Conservation (phyloP, 2,888 invertebrate genomes). For the Cryptocheilus praepositus region DNA sequence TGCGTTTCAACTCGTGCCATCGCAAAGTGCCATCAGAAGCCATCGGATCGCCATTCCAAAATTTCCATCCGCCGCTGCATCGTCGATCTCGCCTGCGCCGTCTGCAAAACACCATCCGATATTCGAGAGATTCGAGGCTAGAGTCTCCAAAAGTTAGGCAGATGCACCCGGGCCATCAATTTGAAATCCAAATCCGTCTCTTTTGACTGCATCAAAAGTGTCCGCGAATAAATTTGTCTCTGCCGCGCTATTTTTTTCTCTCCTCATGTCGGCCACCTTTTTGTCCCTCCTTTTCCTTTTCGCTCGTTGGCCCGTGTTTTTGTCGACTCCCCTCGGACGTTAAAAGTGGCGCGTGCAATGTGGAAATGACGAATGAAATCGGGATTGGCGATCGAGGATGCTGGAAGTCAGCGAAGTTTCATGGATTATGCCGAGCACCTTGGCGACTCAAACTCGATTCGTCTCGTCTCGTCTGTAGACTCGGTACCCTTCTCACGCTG, state of each 20-base stretch:
- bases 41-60: background rate
- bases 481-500: conserved; percentile 6
- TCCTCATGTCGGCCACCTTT: conserved; percentile 9
- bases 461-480: background rate
- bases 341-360: conserved; percentile 5
- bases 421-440: conserved; percentile 9
- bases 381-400: background rate
- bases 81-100: conserved; percentile 2
- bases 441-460: background rate
- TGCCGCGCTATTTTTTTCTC: background rate
- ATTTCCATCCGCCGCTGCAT: conserved; percentile 36
- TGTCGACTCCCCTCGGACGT: background rate
- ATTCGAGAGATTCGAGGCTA: conserved; percentile 30
- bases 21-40: conserved; percentile 28
- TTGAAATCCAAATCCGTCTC: conserved; percentile 57
- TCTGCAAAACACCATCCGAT: no score
- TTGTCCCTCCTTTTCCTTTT: background rate
- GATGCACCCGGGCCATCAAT: conserved; percentile 59
- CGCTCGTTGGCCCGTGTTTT: background rate
- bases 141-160: conserved; percentile 50
- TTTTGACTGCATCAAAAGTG: conserved; percentile 51
- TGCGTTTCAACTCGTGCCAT: background rate
- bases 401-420: conserved; percentile 1
- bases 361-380: conserved; percentile 20
- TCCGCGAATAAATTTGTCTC: conserved; percentile 50